These are phyloP conservation scores for Megaceryle maxima DNA, from an alignment of 2,113 vertebrate species.

Conservation along the genomic window DNA sequence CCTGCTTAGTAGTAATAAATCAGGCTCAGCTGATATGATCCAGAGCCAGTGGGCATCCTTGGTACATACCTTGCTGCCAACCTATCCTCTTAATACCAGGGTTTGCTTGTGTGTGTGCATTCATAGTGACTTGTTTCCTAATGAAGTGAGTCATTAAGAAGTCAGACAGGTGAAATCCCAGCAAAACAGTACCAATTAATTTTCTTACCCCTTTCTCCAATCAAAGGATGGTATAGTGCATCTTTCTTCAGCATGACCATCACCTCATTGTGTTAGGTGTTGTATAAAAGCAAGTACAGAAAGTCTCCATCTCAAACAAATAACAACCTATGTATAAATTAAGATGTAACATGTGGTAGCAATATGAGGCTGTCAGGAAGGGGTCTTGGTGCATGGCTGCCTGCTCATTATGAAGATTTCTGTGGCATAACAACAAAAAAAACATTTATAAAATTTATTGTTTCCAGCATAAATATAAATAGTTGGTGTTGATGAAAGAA, in stretches of 20 bases:
- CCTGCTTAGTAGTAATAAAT: neutral
- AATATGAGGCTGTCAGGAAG: neutral
- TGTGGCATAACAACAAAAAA: neutral
- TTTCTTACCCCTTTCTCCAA: neutral
- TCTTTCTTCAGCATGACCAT: neutral
- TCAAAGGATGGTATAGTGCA: neutral
- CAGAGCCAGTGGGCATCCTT: neutral
- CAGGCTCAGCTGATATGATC: neutral
- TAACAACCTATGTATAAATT: neutral
- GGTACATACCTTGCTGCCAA: neutral
- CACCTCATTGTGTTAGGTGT: fast-evolving
- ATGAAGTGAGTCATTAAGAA: neutral
- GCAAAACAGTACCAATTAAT: neutral
- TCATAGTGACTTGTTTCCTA: neutral
- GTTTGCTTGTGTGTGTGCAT: neutral
- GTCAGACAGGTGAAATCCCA: neutral
- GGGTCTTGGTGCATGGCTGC: neutral
- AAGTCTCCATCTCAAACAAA: neutral
- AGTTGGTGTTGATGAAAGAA: conserved; percentile 7
- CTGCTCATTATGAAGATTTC: neutral
- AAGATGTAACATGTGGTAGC: neutral
- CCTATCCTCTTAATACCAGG: neutral
- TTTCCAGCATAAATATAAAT: conserved; percentile 15
- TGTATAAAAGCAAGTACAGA: neutral
- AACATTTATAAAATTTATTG: neutral